These are phyloP conservation scores for Nycticebus coucang DNA, from an alignment of 2,113 vertebrate species.

Conservation along the genomic window DNA sequence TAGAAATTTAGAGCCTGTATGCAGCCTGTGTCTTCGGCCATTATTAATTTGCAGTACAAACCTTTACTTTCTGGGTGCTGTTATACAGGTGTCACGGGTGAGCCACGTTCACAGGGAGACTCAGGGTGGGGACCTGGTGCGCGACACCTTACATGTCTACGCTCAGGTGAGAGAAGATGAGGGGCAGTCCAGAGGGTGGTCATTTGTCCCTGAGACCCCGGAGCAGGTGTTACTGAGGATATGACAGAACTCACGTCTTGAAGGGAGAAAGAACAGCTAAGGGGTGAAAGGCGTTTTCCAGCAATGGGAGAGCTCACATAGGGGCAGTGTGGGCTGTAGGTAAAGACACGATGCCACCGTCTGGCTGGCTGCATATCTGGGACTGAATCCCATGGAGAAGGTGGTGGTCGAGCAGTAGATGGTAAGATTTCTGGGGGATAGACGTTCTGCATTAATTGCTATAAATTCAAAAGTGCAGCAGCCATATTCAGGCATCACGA, in stretches of 20 bases:
- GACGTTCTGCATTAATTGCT: neutral
- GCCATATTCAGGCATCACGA: neutral
- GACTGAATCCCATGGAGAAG: neutral
- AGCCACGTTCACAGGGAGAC: neutral
- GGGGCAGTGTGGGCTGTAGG: too few relatives aligned
- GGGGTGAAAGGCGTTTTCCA: neutral
- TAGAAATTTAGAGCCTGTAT: neutral
- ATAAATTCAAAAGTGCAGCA: accelerated
- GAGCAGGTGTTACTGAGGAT: neutral
- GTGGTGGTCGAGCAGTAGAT: neutral
- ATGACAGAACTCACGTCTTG: too few relatives aligned
- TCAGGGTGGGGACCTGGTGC: accelerated
- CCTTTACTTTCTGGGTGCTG: neutral
- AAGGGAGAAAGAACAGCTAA: neutral
- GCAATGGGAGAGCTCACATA: neutral
- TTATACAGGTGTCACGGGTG: accelerated
- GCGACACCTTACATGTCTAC: accelerated
- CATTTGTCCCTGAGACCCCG: neutral
- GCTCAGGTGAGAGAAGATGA: too few relatives aligned
- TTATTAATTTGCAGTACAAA: neutral
- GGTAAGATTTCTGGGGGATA: neutral
- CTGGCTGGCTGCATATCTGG: neutral
- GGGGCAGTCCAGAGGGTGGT: accelerated
- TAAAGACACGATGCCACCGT: neutral
- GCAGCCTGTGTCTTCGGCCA: neutral